Evolutionary conservation across 2,797 vertebrate genomes (phyloP), one percentile per base, ranked within the genome.

Genomic region (Chaenodraco wilsoni): DNA sequence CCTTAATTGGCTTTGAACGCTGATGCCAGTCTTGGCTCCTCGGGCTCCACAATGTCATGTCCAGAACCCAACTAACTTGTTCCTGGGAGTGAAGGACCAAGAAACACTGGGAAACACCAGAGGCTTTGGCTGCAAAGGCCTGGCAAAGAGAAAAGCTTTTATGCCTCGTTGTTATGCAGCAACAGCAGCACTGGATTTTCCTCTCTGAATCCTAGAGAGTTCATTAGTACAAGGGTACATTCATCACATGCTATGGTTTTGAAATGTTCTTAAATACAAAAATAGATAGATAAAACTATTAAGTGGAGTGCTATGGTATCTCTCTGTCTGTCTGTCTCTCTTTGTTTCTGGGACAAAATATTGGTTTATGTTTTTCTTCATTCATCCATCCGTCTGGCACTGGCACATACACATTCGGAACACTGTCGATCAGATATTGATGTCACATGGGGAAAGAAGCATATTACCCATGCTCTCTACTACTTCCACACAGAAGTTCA

Each of bases 361-460:
- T 69, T 52, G 46, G 50, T 56, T 67, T 1, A 4, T 31, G 51
- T 31, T 65, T 23, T 54, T 11, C 56, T 60, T 61, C 60, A 60
- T 60, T 61, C 60, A 72, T 65, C 64, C 63, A 23, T 80, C 43
- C 54, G 70, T 75, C 60, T 78, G 71, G 27, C 72, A 55, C 23
- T 65, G 51, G 43, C 51, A 33, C 41, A 50, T 52, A 21, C 15
- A 51, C 6, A 27, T 72, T 50, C 21, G 31, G 72, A 63, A 78
- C 67, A 21, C 51, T 54, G 19, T 58, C 52, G 57, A 78, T 81
- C 16, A 40, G 62, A 75, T 78, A 78, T 56, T 31, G 58, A 54
- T 45, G 33, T 37, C 33, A 37, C 33, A 37, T 37, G n/a, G 48
- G 23, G 51, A 55, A 63, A 64, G 65, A 72, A 68, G 62, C 63